These are phyloP conservation scores for Lycia hirtaria DNA, from an alignment of 2,888 invertebrate species.

Conservation along the genomic window DNA sequence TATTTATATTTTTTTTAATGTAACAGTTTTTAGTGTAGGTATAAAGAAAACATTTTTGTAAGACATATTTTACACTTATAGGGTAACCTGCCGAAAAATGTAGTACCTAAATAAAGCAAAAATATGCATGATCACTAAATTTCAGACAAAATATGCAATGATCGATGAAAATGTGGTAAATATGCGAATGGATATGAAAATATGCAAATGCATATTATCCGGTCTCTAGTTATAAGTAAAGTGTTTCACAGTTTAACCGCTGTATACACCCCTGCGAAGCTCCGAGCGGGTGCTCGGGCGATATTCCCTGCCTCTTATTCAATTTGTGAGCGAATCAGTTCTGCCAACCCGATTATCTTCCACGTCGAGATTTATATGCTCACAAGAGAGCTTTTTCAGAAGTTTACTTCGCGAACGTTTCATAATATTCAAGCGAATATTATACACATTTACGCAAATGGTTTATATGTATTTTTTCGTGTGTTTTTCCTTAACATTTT, in stretches of 20 bases:
- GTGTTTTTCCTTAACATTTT: constrained; percentile 18
- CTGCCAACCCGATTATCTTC: constrained; percentile 81
- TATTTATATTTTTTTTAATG: too few relatives aligned
- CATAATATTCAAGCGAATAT: constrained; percentile 54
- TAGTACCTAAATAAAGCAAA: too few relatives aligned
- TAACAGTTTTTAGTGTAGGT: too few relatives aligned
- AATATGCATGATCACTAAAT: too few relatives aligned
- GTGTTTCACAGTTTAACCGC: constrained; percentile 67
- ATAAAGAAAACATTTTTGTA: too few relatives aligned
- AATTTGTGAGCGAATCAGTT: constrained; percentile 83
- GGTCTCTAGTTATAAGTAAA: too few relatives aligned
- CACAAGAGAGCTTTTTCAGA: constrained; percentile 67
- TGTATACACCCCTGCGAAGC: constrained; percentile 42
- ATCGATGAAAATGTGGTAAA: too few relatives aligned
- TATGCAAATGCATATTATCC: too few relatives aligned
- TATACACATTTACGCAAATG: constrained; percentile 42
- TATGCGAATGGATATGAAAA: too few relatives aligned
- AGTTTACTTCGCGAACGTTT: constrained; percentile 57
- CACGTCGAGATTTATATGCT: constrained; percentile 78
- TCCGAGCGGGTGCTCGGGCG: constrained; percentile 57
- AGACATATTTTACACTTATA: too few relatives aligned
- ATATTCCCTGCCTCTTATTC: constrained; percentile 78
- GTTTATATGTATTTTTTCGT: constrained; percentile 33
- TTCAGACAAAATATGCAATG: too few relatives aligned
- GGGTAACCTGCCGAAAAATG: too few relatives aligned